phyloP scores from a whole-genome alignment of 2,888 invertebrate genomes.

The Opisthograptis luteolata region DNA sequence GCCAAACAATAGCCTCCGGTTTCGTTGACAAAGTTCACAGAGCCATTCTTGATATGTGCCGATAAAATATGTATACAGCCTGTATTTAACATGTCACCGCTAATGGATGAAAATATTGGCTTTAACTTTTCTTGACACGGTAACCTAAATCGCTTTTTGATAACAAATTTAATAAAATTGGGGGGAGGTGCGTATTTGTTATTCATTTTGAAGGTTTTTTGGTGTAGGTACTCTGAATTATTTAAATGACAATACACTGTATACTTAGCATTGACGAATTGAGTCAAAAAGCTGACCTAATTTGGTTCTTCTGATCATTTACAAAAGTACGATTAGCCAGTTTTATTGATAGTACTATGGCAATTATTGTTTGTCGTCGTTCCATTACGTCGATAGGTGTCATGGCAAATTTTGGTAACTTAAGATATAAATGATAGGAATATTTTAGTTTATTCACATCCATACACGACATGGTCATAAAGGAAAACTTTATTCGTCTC shows the following conservation, averaged over 20 bases:
- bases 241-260: too few relatives aligned
- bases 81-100: slow-evolving; percentile 62
- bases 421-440: too few relatives aligned
- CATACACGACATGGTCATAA: neutral
- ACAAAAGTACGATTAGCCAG: too few relatives aligned
- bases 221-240: too few relatives aligned
- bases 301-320: too few relatives aligned
- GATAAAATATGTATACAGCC: slow-evolving; percentile 40
- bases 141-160: slow-evolving; percentile 60
- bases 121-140: slow-evolving; percentile 50
- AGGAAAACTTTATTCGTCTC: slow-evolving; percentile 1
- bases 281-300: too few relatives aligned
- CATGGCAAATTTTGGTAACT: too few relatives aligned
- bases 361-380: too few relatives aligned
- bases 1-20: slow-evolving; percentile 47
- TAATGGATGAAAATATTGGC: slow-evolving; percentile 64
- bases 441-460: neutral
- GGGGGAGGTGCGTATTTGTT: slow-evolving; percentile 31
- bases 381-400: too few relatives aligned
- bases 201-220: slow-evolving; percentile 5
- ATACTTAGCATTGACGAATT: too few relatives aligned
- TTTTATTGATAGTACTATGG: too few relatives aligned
- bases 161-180: slow-evolving; percentile 48
- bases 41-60: slow-evolving; percentile 49
- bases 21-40: slow-evolving; percentile 62